Conservation (phyloP, 2,113 vertebrate genomes). For the Pungitius pungitius region DNA sequence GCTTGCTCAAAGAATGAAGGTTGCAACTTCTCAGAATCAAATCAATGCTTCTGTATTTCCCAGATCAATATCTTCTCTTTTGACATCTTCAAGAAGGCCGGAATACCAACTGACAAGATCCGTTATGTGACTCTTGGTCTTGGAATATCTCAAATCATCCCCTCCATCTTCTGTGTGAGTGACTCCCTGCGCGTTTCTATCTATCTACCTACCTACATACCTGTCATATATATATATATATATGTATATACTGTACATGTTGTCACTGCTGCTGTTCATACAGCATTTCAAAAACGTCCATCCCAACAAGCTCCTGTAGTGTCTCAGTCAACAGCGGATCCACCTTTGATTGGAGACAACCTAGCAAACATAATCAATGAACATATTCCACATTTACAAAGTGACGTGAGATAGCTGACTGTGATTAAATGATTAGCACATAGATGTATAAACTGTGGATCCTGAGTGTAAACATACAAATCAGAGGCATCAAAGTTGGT, state of each 20-base stretch:
- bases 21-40: not conserved
- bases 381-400: not conserved
- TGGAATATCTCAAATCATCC: conserved; percentile 80
- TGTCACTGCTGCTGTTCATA: not conserved
- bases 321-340: not conserved
- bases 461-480: not conserved
- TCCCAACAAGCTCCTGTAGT: not conserved
- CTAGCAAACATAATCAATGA: not conserved
- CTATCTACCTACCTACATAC: too few species aligned
- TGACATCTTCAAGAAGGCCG: conserved; percentile 79
- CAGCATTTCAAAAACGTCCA: not conserved
- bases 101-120: conserved; percentile 76
- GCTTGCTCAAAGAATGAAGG: not conserved
- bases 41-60: not conserved
- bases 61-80: conserved; percentile 85
- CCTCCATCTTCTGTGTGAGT: conserved; percentile 83
- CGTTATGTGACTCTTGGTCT: conserved; percentile 83
- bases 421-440: not conserved
- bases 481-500: not conserved
- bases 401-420: not conserved
- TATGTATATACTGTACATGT: too few species aligned
- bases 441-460: not conserved
- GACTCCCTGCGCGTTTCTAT: not conserved
- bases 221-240: too few species aligned
- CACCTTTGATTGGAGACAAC: too few species aligned